Evolutionary conservation across 2,888 invertebrate genomes (phyloP), one percentile per base, ranked within the genome.

Genomic region (Keiferia lycopersicella): DNA sequence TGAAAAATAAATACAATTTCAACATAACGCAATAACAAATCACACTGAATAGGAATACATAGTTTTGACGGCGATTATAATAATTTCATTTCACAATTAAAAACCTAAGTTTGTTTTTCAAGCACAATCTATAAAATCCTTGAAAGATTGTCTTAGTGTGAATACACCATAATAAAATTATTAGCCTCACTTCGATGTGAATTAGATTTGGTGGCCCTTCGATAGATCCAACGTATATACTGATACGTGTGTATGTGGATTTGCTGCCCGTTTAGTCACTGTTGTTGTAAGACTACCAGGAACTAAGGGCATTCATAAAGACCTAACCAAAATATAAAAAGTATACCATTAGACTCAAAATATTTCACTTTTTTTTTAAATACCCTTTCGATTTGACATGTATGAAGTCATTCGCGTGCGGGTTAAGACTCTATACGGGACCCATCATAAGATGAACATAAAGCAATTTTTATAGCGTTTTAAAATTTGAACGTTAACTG

Each of bases 131-230:
- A 34, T 12, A 2, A 22, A 34, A 30, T 11, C n/a, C 53, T 7
- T 53, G 16, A 34, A 34, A n/a, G 26, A 16, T 16, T 56, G 56
- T n/a, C 34, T 30, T 34, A 56, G 41, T 38, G 39, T 56, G 56
- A 56, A 59, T 18, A 26, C 60, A 70, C 65, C 66, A 30, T 16
- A 66, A 41, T 39, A 20, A 41, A 16, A 18, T 18, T 6, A 18
- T 34, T 58, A 58, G 79, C 80, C 76, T 75, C 82, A 83, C 79
- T 68, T 79, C 65, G 75, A 73, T 80, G 78, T 81, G 69, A 72
- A 75, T 74, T 79, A 71, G 81, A 71, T 65, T 73, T 68, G 72
- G 38, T 64, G 64, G 39, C 58, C 61, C 45, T 57, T 60, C 53
- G 30, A 30, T 53, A 30, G 50, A 50, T 18, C 53, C 53, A 30